Evolutionary conservation across 92 coral and sea anemone species (phyloP).

Genomic region (Epizoanthus fatuus): DNA sequence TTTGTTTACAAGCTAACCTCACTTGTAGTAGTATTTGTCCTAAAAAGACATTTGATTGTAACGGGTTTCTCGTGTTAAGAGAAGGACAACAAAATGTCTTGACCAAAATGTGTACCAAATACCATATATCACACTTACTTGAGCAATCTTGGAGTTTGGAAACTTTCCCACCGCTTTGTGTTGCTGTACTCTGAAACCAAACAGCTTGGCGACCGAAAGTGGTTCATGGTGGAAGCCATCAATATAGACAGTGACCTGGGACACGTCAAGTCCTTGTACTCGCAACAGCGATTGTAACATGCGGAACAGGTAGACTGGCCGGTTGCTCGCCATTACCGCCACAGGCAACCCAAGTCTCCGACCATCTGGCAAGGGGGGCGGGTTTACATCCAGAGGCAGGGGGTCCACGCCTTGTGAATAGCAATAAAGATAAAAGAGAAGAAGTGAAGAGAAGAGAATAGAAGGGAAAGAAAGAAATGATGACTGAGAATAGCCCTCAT

Average conservation of each 20-base stretch:
- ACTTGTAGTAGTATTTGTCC: too few relatives aligned
- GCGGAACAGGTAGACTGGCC: slow-evolving; percentile 66
- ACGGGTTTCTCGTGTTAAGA: too few relatives aligned
- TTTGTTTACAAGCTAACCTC: too few relatives aligned
- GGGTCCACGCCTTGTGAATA: slow-evolving; percentile 46
- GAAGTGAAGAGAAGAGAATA: too few relatives aligned
- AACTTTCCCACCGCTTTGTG: slow-evolving; percentile 47
- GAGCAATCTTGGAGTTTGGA: slow-evolving; percentile 61
- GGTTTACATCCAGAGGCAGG: slow-evolving; percentile 27
- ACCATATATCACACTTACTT: slow-evolving; percentile 17
- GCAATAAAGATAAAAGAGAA: too few relatives aligned
- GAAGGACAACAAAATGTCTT: background rate
- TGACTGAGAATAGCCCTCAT: too few relatives aligned
- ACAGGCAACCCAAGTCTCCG: slow-evolving; percentile 45
- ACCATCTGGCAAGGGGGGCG: slow-evolving; percentile 34
- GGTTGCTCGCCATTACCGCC: slow-evolving; percentile 63
- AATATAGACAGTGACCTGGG: slow-evolving; percentile 52
- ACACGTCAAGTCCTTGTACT: slow-evolving; percentile 56
- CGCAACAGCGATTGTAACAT: slow-evolving; percentile 51
- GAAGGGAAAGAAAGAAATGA: too few relatives aligned
- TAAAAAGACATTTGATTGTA: too few relatives aligned
- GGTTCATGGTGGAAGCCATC: slow-evolving; percentile 63
- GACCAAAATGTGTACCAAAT: background rate
- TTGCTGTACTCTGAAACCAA: slow-evolving; percentile 52
- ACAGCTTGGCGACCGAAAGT: slow-evolving; percentile 50